Evolutionary conservation across 2,888 invertebrate species (phyloP).

Genomic region (Gymnoscelis rufifasciata): DNA sequence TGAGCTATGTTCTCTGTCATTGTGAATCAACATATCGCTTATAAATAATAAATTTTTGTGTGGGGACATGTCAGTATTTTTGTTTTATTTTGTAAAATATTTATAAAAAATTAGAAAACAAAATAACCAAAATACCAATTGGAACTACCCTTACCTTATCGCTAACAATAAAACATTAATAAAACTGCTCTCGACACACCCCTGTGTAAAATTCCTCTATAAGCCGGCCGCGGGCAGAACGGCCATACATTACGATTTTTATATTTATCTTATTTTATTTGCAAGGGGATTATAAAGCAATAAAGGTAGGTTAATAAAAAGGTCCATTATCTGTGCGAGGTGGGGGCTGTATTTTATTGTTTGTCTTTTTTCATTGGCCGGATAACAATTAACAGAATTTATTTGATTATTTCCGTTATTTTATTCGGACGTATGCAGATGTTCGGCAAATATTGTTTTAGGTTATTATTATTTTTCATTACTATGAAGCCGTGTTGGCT

Average conservation of each 20-base stretch:
- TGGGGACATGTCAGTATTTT: too few species aligned
- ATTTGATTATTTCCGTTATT: too few species aligned
- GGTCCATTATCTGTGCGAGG: slow-evolving; percentile 39
- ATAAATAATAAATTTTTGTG: too few species aligned
- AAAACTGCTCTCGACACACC: too few species aligned
- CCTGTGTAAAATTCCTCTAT: slow-evolving; percentile 17
- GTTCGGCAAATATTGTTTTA: not conserved
- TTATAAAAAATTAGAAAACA: too few species aligned
- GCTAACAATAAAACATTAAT: too few species aligned
- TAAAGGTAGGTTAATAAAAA: slow-evolving; percentile 51
- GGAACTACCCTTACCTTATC: too few species aligned
- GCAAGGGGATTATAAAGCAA: slow-evolving; percentile 50
- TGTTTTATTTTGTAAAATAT: too few species aligned
- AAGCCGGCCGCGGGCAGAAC: slow-evolving; percentile 43
- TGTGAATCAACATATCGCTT: too few species aligned
- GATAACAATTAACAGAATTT: slow-evolving; percentile 8
- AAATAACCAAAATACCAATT: too few species aligned
- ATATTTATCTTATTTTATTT: slow-evolving; percentile 54
- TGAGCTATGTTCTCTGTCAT: too few species aligned
- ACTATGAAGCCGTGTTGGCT: too few species aligned
- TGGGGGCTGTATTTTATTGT: slow-evolving; percentile 26
- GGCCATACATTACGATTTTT: slow-evolving; percentile 46
- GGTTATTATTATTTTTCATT: not conserved
- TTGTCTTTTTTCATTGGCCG: slow-evolving; percentile 16
- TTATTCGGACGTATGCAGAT: slow-evolving; percentile 1